A percentile compares a stretch with the other conserved stretches of the same genome.
phyloP scores from a whole-genome alignment of 2,888 invertebrate species.

The Amblyteles armatorius region DNA sequence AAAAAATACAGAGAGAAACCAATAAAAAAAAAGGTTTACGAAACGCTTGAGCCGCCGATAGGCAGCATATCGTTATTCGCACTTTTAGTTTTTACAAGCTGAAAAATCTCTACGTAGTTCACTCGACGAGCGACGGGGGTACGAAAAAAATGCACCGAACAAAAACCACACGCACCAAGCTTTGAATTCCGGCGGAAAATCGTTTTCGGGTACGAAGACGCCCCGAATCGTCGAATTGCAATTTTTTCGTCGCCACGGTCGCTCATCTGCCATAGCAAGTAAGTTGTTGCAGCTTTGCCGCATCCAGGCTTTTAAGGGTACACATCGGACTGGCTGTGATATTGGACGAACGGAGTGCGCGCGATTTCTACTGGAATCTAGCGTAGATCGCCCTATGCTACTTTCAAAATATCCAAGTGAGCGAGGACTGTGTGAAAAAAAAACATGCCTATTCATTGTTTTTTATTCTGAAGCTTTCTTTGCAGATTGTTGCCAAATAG shows the following conservation, averaged over 20 bases:
- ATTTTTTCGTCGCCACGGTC: constrained; percentile 59
- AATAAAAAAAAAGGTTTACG: constrained; percentile 31
- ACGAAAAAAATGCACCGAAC: constrained; percentile 63
- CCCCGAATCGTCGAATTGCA: constrained; percentile 51
- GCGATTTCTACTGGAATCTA: constrained; percentile 69
- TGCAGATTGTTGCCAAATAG: constrained; percentile 50
- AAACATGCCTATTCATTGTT: constrained; percentile 49
- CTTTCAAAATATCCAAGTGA: constrained; percentile 74
- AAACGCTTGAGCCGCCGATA: constrained; percentile 54
- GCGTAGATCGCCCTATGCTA: constrained; percentile 73
- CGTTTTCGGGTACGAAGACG: constrained; percentile 16
- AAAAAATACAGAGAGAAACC: constrained; percentile 17
- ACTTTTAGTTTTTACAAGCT: constrained; percentile 63
- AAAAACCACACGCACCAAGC: constrained; percentile 21
- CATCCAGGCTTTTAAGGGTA: constrained; percentile 74
- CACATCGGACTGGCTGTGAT: constrained; percentile 73
- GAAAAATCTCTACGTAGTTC: constrained; percentile 59
- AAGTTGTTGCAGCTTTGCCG: constrained; percentile 76
- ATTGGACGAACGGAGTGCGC: constrained; percentile 71
- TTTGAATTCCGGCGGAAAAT: constrained; percentile 32
- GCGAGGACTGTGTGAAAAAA: constrained; percentile 71
- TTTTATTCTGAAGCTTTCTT: constrained; percentile 55
- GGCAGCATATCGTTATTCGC: constrained; percentile 59
- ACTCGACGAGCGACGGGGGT: constrained; percentile 58
- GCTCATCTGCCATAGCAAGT: constrained; percentile 70